phyloP scores from a whole-genome alignment of 2,797 vertebrate genomes.

The Acanthiza pusilla region DNA sequence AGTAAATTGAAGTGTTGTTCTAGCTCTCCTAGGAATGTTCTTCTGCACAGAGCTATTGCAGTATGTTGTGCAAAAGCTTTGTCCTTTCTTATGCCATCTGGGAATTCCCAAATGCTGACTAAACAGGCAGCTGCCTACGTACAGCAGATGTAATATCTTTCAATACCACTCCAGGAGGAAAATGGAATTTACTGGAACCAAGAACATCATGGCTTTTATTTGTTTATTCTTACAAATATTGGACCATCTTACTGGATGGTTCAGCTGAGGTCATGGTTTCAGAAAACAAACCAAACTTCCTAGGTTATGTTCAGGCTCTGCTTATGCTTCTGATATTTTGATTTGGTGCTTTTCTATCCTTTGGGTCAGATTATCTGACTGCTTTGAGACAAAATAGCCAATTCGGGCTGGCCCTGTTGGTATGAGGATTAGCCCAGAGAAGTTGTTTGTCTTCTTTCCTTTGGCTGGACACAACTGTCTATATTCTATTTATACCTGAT shows the following conservation, averaged over 20 bases:
- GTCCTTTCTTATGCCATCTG: neutral
- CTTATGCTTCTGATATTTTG: neutral
- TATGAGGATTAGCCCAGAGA: neutral
- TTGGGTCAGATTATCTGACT: neutral
- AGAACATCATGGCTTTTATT: neutral
- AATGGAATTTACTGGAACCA: neutral
- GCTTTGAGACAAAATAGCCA: neutral
- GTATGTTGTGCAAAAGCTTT: neutral
- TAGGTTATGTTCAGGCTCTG: neutral
- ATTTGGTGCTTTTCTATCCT: neutral
- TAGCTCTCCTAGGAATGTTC: neutral
- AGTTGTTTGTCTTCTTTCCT: neutral
- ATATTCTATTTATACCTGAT: neutral
- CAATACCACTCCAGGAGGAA: neutral
- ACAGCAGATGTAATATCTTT: neutral
- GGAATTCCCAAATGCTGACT: constrained; percentile 6
- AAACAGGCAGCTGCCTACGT: neutral
- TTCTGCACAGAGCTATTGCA: neutral
- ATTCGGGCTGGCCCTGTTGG: neutral
- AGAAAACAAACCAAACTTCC: neutral
- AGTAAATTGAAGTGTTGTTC: neutral
- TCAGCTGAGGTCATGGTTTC: neutral
- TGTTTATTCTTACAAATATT: neutral
- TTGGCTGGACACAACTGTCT: neutral
- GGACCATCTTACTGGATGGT: neutral